Conservation (phyloP, 2,113 vertebrate species). For the Propithecus coquereli region DNA sequence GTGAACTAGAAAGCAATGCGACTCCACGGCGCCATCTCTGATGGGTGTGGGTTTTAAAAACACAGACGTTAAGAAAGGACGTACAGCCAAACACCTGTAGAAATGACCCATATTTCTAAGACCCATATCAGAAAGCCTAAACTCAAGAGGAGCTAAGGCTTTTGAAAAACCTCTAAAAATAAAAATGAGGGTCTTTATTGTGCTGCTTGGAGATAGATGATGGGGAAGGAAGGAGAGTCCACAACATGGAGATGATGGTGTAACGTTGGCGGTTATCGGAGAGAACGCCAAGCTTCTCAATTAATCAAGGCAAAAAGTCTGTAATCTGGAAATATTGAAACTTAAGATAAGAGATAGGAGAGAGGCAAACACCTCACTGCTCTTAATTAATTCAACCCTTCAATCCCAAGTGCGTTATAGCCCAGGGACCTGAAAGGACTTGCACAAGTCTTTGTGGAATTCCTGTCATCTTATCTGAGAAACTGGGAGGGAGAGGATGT, state of each 20-base stretch:
- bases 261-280: background rate
- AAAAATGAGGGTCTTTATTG: background rate
- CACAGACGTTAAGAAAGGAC: background rate
- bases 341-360: conserved; percentile 29
- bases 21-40: background rate
- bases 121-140: background rate
- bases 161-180: background rate
- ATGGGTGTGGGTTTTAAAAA: background rate
- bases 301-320: conserved; percentile 15
- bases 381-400: conserved; percentile 57
- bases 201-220: background rate
- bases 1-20: background rate
- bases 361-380: conserved; percentile 4
- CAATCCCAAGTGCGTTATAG: conserved; percentile 23
- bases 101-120: background rate
- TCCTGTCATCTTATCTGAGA: conserved; percentile 26
- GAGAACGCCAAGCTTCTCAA: background rate
- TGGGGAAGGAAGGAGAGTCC: background rate
- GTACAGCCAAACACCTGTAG: background rate
- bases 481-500: background rate
- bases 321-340: conserved; percentile 47
- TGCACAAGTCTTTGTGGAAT: conserved; percentile 43
- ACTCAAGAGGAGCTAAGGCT: background rate
- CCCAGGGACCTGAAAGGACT: conserved; percentile 50
- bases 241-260: background rate